Conservation (phyloP, 1,140 invertebrate genomes). For the Calycopis cecrops region DNA sequence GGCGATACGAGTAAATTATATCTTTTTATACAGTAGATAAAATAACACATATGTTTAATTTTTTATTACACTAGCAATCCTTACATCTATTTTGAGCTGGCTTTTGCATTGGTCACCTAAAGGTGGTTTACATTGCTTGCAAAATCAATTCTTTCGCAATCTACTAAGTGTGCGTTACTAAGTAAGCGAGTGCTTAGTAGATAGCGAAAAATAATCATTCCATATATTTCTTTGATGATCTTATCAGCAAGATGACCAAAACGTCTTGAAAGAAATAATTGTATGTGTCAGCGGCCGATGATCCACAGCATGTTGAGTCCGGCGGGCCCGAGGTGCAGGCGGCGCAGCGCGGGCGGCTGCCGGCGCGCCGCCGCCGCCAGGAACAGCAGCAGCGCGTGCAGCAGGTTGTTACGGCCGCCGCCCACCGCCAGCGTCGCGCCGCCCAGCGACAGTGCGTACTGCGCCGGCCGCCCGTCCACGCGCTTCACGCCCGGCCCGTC, state of each 20-base stretch:
- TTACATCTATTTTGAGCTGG: not conserved
- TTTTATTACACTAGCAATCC: no score
- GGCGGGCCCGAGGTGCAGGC: slow-evolving; percentile 78
- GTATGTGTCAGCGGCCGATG: slow-evolving; percentile 76
- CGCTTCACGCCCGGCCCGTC: slow-evolving; percentile 31
- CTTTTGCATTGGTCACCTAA: no score
- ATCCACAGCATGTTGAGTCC: slow-evolving; percentile 88
- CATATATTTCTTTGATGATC: no score
- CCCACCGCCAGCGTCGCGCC: slow-evolving; percentile 80
- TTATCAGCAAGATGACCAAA: no score
- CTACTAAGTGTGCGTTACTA: no score
- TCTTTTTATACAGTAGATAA: no score
- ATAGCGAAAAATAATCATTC: no score
- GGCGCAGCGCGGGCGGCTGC: slow-evolving; percentile 30
- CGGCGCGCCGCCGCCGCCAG: slow-evolving; percentile 34
- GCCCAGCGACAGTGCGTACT: slow-evolving; percentile 81
- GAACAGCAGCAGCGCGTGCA: slow-evolving; percentile 73
- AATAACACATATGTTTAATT: no score
- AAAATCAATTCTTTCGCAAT: no score
- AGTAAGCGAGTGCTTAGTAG: no score
- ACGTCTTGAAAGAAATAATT: no score
- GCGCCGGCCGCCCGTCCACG: slow-evolving; percentile 80
- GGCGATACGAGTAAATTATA: no score
- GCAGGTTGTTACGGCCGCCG: slow-evolving; percentile 86
- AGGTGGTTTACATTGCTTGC: not conserved